Evolutionary conservation across 2,797 vertebrate species (phyloP), one percentile per base, ranked within the genome.

Genomic region (Sebastes itinus): DNA sequence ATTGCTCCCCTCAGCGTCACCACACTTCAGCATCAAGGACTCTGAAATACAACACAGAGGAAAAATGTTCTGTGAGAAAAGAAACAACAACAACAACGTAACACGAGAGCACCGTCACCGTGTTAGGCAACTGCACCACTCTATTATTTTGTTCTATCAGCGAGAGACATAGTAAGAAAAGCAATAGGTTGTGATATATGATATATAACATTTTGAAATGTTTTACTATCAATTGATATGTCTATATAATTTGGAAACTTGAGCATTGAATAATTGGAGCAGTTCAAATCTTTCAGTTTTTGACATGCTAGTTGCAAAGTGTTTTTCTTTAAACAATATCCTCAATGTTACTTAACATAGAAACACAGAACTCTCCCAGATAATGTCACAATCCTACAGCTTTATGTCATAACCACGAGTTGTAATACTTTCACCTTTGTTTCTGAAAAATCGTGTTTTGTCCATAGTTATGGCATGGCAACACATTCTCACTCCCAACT

Each of bases 21-120:
- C 71, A 69, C 82, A 69, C 74, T 77, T 87, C 78, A 80, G 77
- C 92, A 88, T 87, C 58, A 84, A 89, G 73, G 84, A 58, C 66
- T 88, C 94, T 95, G 89, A 80, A 93, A 92, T 54, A 81, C 46
- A 91, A 72, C 77, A 81, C 56, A 89, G 13, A 84, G 27, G 75
- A 81, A 68, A 61, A 65, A 72, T 8, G 25, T n/a, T 38, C 12
- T 8, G 42, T 75, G 23, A 80, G 77, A 61, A 56, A 65, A 46
- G 60, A 75, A 74, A 73, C 60, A 77, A 33, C 27, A 77, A 33
- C 27, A 46, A 77, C 59, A 75, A 61, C 28, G 23, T 13, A 64
- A 65, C 38, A 73, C 3, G 3, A 65, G 12, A 75, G 52, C 28
- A 68, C 27, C 14, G 5, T 30, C 61, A 52, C 6, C 23, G 8